Base-by-base conservation (phyloP, 35 echinoderm and acorn worm genomes). In the Nesometra sesokonis region DNA sequence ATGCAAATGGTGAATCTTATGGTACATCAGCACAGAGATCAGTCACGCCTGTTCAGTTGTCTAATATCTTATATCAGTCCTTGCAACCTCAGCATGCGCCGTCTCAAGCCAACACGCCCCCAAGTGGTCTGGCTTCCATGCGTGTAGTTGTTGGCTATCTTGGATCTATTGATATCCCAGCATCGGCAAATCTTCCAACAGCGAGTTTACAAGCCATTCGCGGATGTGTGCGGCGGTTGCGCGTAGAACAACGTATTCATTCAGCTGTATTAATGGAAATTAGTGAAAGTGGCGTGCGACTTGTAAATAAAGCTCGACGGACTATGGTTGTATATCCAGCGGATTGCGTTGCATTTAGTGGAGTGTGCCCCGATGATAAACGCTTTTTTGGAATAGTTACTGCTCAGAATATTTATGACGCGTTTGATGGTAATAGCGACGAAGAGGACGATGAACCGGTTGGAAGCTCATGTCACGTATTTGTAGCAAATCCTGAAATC, bases 131-230 rank as follows among this genome's bases (percentile, higher is more conserved):
- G 13, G 78, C 67, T 17, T 82, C 89, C 11, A 89, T 93, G 83
- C 79, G 82, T 47, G 90, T 88, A 30, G 84, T 97, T 29, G 88
- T 99, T 80, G 96, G 96, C 23, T 99, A 99, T 76, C 78, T 99
- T 15, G 96, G 96, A n/a, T 99, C 96, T 34, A 93, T 99, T 83
- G 96, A 99, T 76, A 99, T 99, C 38, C 96, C 96, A 32, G 92
- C 96, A 17, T 89, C 92, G 8, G 96, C 96, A 23, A 99, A 99
- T 76, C 88, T 99, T 38, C 96, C 92, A 35, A 99, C 93, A 15
- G 96, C 96, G 11, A 99, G 96, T 82, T 87, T 99, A 32, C 96
- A 99, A 84, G 96, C 96, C 13, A 99, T 99, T 27, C 81, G 96
- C 37, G 92, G 96, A 35, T 99, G 96, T 88, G 96, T 99, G 8